Conservation (phyloP, 2,113 vertebrate genomes). For the Cricetomys ansorgei region DNA sequence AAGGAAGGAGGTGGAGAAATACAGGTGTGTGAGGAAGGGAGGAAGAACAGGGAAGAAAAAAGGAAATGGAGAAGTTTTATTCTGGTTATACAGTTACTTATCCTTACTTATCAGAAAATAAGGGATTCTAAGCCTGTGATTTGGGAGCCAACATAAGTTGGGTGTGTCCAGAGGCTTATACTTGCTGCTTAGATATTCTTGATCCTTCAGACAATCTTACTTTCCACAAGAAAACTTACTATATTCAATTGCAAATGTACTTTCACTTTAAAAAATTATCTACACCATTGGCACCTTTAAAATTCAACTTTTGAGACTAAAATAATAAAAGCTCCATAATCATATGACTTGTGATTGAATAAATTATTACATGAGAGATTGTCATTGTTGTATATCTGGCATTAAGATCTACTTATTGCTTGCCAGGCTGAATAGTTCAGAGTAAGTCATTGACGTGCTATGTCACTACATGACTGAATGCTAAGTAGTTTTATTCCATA, state of each 20-base stretch:
- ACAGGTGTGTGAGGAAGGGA: neutral
- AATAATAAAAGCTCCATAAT: neutral
- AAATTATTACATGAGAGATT: neutral
- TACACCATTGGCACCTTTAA: neutral
- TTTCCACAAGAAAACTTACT: conserved; percentile 6
- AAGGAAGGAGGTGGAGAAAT: neutral
- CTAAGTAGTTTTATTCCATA: conserved; percentile 3
- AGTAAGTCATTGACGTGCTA: neutral
- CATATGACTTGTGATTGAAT: neutral
- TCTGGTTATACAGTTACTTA: neutral
- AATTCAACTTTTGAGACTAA: conserved; percentile 21
- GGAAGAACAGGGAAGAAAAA: neutral
- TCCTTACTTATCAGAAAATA: neutral
- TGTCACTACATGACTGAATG: neutral
- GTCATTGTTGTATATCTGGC: neutral
- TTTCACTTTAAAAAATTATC: neutral
- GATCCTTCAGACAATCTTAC: neutral
- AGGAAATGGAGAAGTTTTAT: neutral
- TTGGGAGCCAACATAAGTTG: neutral
- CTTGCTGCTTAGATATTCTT: conserved; percentile 7
- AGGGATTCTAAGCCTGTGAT: neutral
- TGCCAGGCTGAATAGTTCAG: neutral
- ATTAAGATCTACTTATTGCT: conserved; percentile 10
- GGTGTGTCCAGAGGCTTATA: neutral
- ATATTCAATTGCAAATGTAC: neutral